Percentiles rank a stretch among this genome's conserved stretches.
These are phyloP conservation scores for Drosophila nasuta DNA, from an alignment of 1,140 invertebrate genomes.

Conservation along the genomic window DNA sequence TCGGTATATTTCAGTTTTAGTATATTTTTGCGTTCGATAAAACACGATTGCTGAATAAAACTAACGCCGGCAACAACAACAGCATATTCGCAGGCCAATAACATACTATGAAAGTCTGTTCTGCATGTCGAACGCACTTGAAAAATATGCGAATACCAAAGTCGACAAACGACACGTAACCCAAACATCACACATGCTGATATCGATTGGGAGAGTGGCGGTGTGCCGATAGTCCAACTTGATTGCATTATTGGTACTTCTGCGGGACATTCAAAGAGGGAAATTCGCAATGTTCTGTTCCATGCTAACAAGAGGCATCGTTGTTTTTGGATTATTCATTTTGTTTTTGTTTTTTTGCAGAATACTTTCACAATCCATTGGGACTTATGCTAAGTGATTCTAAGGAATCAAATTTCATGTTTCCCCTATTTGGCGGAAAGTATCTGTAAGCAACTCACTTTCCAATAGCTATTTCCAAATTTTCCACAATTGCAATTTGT, in stretches of 20 bases:
- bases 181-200: background rate
- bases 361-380: conserved; percentile 81
- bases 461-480: background rate
- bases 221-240: no score
- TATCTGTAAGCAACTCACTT: background rate
- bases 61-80: background rate
- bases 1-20: conserved; percentile 9
- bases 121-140: no score
- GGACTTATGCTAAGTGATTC: conserved; percentile 78
- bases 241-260: no score
- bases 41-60: no score
- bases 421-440: background rate
- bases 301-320: conserved; percentile 23
- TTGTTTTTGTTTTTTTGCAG: conserved; percentile 2
- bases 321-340: conserved; percentile 8
- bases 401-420: conserved; percentile 30
- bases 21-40: conserved; percentile 6
- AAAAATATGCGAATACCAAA: background rate
- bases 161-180: background rate
- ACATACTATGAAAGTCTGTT: no score
- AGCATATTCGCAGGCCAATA: no score
- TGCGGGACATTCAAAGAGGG: background rate
- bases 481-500: background rate
- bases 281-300: no score
- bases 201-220: background rate